These are phyloP conservation scores for Cassiopea xamachana DNA, from an alignment of 30 jellyfish, hydroid and myxozoan genomes.

Conservation along the genomic window DNA sequence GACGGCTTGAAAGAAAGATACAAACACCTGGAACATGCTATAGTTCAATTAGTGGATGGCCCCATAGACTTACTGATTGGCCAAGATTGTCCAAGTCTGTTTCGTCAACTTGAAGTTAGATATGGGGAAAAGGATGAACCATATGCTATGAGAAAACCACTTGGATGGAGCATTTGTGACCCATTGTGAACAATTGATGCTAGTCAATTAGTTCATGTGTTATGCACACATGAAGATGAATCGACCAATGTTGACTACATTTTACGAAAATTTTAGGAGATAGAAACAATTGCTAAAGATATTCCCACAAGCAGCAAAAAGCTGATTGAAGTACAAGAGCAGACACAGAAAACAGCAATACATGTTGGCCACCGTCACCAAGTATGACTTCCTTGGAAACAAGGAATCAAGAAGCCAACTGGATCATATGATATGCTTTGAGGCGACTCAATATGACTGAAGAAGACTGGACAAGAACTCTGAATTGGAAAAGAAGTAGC, in stretches of 20 bases:
- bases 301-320: background rate
- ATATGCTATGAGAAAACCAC: too few relatives aligned
- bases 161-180: too few relatives aligned
- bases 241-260: slow-evolving; percentile 1
- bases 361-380: background rate
- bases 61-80: too few relatives aligned
- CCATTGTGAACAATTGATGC: too few relatives aligned
- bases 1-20: too few relatives aligned
- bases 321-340: slow-evolving; percentile 8
- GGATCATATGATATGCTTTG: slow-evolving; percentile 26
- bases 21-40: too few relatives aligned
- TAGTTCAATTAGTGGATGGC: too few relatives aligned
- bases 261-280: slow-evolving; percentile 31
- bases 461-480: slow-evolving; percentile 6
- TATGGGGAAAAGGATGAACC: too few relatives aligned
- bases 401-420: background rate
- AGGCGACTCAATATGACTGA: background rate
- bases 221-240: too few relatives aligned
- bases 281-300: slow-evolving; percentile 16
- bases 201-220: too few relatives aligned
- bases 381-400: slow-evolving; percentile 14
- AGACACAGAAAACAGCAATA: background rate
- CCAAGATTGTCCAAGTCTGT: too few relatives aligned
- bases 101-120: too few relatives aligned
- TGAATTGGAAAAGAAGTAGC: background rate